Evolutionary conservation across 2,113 vertebrate genomes (phyloP).

Genomic region (Catharus bicknelli): DNA sequence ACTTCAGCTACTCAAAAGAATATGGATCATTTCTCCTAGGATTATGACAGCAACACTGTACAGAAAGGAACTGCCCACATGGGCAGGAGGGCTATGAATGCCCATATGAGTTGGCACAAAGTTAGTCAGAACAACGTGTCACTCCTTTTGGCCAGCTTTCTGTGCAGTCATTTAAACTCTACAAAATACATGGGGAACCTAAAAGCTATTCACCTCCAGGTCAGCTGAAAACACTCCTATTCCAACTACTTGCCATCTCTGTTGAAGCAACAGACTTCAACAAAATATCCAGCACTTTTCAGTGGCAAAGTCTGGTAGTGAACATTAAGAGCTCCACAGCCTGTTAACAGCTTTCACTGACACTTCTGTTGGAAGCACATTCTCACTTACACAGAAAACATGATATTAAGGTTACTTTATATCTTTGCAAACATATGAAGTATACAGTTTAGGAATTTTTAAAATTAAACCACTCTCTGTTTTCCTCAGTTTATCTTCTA

Average conservation of each 20-base stretch:
- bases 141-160: background rate
- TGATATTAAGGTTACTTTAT: background rate
- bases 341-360: background rate
- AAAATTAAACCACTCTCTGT: background rate
- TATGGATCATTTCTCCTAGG: background rate
- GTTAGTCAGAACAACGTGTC: background rate
- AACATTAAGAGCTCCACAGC: background rate
- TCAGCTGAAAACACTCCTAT: background rate
- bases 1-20: background rate
- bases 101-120: rapidly evolving
- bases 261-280: background rate
- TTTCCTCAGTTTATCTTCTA: background rate
- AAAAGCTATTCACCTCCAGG: background rate
- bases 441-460: background rate
- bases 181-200: rapidly evolving
- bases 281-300: background rate
- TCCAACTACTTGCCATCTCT: background rate
- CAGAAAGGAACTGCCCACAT: rapidly evolving
- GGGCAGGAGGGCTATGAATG: background rate
- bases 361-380: background rate
- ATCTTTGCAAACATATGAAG: background rate
- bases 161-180: background rate
- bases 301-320: background rate
- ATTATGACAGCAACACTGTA: background rate
- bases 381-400: background rate